These are phyloP conservation scores for Amphipyra berbera DNA, from an alignment of 2,888 invertebrate species.

Conservation along the genomic window DNA sequence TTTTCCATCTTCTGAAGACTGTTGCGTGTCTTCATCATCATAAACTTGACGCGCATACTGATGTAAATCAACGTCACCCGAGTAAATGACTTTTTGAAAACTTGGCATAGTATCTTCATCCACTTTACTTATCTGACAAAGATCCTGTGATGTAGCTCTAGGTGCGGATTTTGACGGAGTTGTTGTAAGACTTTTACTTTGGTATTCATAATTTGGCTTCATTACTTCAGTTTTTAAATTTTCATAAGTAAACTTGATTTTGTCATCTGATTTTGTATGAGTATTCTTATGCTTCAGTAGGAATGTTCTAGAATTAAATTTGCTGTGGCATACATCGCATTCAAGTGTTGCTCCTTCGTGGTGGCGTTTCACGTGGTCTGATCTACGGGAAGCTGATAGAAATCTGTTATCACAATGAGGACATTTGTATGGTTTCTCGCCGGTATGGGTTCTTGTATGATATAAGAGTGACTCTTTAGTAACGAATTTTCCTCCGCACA, in stretches of 20 bases:
- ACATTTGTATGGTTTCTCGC: slow-evolving; percentile 81
- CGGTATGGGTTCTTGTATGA: slow-evolving; percentile 82
- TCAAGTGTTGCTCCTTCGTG: slow-evolving; percentile 68
- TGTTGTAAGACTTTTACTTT: slow-evolving; percentile 12
- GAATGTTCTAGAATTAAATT: slow-evolving; percentile 69
- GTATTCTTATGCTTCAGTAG: slow-evolving; percentile 72
- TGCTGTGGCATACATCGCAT: slow-evolving; percentile 75
- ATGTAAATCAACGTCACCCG: slow-evolving; percentile 32
- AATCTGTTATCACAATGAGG: slow-evolving; percentile 74
- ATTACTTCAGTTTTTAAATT: slow-evolving; percentile 1
- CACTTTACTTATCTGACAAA: slow-evolving; percentile 40
- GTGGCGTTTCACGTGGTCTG: slow-evolving; percentile 75
- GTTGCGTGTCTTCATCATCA: slow-evolving; percentile 16
- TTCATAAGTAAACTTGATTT: slow-evolving; percentile 7
- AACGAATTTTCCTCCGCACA: slow-evolving; percentile 79
- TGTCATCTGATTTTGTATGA: slow-evolving; percentile 51
- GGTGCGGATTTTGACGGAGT: slow-evolving; percentile 1
- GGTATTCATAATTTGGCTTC: background rate
- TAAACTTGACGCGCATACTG: slow-evolving; percentile 33
- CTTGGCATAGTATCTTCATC: slow-evolving; percentile 28
- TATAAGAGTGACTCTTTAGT: slow-evolving; percentile 80
- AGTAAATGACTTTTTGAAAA: slow-evolving; percentile 33
- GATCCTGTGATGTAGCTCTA: slow-evolving; percentile 2
- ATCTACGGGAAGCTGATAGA: slow-evolving; percentile 77
- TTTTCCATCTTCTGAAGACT: slow-evolving; percentile 41